phyloP scores from a whole-genome alignment of 2,797 vertebrate genomes.

The Typhlichthys subterraneus region DNA sequence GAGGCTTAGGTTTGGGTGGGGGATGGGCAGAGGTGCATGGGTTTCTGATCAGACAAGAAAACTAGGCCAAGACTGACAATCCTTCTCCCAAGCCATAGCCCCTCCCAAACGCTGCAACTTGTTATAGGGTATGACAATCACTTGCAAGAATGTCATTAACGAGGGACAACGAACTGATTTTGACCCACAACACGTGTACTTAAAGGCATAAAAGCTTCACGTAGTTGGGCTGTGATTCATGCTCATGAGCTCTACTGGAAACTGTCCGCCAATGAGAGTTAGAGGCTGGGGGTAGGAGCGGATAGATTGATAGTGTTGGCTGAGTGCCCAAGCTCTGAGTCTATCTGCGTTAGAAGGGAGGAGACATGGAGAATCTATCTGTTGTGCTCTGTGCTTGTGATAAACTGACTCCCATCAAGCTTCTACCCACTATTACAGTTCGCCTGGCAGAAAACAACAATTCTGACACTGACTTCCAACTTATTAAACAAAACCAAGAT shows the following conservation, averaged over 20 bases:
- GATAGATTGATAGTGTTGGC: slow-evolving; percentile 84
- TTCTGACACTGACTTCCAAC: slow-evolving; percentile 63
- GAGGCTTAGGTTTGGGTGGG: slow-evolving; percentile 80
- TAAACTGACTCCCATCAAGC: slow-evolving; percentile 81
- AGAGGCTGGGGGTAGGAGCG: slow-evolving; percentile 74
- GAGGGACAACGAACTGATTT: slow-evolving; percentile 49
- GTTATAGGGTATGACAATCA: slow-evolving; percentile 59
- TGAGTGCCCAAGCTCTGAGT: slow-evolving; percentile 77
- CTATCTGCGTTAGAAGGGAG: slow-evolving; percentile 81
- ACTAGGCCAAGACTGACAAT: slow-evolving; percentile 80
- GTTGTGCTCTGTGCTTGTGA: slow-evolving; percentile 81
- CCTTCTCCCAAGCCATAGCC: slow-evolving; percentile 48
- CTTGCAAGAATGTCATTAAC: slow-evolving; percentile 54
- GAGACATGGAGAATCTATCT: slow-evolving; percentile 79
- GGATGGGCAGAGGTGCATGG: slow-evolving; percentile 81
- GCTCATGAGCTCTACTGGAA: slow-evolving; percentile 74
- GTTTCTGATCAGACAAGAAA: slow-evolving; percentile 84
- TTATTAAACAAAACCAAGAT: slow-evolving; percentile 62
- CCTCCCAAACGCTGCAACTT: slow-evolving; percentile 65
- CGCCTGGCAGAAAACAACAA: slow-evolving; percentile 73
- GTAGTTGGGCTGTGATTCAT: slow-evolving; percentile 71
- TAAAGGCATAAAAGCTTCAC: slow-evolving; percentile 65
- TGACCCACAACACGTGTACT: slow-evolving; percentile 65
- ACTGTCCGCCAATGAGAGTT: slow-evolving; percentile 74
- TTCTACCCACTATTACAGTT: slow-evolving; percentile 69